Base-by-base conservation (phyloP, 2,113 vertebrate species). In the Pachycephala philippinensis region DNA sequence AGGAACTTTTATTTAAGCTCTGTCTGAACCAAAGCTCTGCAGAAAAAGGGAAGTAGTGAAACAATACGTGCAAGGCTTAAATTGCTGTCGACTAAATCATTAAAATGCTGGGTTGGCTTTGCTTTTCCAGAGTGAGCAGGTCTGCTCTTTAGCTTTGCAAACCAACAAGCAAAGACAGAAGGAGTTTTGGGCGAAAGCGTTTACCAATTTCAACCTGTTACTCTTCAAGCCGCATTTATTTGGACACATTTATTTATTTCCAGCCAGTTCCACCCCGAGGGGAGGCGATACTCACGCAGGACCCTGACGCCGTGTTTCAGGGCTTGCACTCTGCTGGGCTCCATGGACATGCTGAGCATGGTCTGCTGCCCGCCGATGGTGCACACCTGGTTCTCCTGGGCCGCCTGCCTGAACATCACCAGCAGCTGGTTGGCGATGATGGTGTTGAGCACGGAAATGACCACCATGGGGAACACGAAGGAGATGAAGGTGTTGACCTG, bases 381-480 rank as follows among this genome's bases (percentile, higher is more conserved):
- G 96, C 98, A 98, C 49, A 98, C 97, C 18, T 98, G 98, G 97
- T 98, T 99, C 26, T 99, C 99, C 95, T 99, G 99, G 11, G 98
- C 98, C 0, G 99, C 98, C 93, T 99, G 99, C 31, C 89, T 98
- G 90, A 99, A 99, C 99, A 99, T 99, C 61, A 98, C 87, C 24
- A 99, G 98, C 83, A 99, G 98, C 96, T 99, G 99, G 97, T 99
- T 99, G 97, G 99, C 99, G 2, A 99, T 99, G 96, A 99, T 44
- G 35, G 99, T 99, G 89, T 99, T 99, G 92, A 99, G 97, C 76
- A 98, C 95, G 0, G 99, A 99, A 74, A 99, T 99, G 96, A 98
- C 97, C 6, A 98, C 97, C 99, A 99, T 99, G 63, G 99, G 99
- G 69, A 99, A 96, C 78, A 99, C 96, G 8, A 99, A 99, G 81